Percentiles rank a stretch among this genome's conserved stretches.
These are phyloP conservation scores for Empidonax traillii DNA, from an alignment of 2,113 vertebrate genomes.

Conservation along the genomic window DNA sequence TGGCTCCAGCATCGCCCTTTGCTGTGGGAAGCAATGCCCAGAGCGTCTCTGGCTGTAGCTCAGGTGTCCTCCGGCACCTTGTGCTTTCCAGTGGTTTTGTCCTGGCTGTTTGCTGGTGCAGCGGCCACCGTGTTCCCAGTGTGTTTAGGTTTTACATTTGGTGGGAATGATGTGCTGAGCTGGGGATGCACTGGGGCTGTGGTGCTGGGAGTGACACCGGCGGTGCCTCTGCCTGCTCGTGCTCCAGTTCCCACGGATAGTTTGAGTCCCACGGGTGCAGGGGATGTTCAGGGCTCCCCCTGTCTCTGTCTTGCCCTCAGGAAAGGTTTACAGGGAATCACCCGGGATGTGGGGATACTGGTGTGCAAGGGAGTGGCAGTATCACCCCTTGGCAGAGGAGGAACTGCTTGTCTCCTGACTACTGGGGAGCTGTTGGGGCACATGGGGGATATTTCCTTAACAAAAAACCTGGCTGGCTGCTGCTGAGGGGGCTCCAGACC, in stretches of 20 bases:
- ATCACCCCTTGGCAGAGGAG: background rate
- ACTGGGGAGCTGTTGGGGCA: background rate
- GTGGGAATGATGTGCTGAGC: background rate
- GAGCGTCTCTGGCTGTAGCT: background rate
- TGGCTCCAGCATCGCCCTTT: fast-evolving
- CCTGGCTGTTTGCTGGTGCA: background rate
- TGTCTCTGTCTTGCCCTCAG: background rate
- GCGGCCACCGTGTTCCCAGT: fast-evolving
- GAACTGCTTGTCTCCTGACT: background rate
- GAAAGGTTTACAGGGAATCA: background rate
- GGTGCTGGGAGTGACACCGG: background rate
- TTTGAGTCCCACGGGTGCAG: no score
- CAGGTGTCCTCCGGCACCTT: background rate
- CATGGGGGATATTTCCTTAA: background rate
- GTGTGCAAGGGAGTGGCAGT: no score
- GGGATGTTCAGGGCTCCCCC: background rate
- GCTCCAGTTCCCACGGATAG: background rate
- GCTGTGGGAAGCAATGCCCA: background rate
- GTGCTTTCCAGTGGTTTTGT: background rate
- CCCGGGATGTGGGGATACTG: fast-evolving
- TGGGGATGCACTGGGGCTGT: background rate
- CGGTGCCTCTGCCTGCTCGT: background rate
- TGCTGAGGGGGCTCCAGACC: background rate
- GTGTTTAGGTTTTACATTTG: fast-evolving
- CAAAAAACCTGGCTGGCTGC: background rate